Evolutionary conservation across 2,113 vertebrate species (phyloP).

Genomic region (Myiopsitta monachus): DNA sequence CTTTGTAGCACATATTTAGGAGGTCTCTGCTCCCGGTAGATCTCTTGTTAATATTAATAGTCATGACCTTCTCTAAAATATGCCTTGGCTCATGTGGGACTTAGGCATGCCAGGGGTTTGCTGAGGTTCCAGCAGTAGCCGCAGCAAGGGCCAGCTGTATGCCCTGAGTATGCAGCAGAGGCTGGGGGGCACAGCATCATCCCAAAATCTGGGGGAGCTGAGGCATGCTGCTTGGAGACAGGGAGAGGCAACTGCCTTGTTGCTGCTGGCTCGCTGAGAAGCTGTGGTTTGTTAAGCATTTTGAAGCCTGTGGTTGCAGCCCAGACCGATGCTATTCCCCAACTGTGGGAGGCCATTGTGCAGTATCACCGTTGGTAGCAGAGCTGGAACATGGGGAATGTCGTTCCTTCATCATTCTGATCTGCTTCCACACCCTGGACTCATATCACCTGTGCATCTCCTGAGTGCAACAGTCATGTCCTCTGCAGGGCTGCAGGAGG

Average conservation of each 20-base stretch:
- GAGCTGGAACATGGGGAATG: neutral
- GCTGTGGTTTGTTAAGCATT: neutral
- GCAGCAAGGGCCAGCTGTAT: accelerated
- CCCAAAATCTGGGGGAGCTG: accelerated
- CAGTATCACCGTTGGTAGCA: accelerated
- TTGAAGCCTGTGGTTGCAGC: accelerated
- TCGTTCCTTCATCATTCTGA: neutral
- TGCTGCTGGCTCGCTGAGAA: neutral
- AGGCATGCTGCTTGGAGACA: neutral
- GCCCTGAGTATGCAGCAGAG: accelerated
- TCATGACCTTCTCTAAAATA: slow-evolving; percentile 17
- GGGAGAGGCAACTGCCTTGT: neutral
- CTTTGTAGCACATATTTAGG: neutral
- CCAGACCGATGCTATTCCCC: neutral
- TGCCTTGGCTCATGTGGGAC: neutral
- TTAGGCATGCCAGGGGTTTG: neutral
- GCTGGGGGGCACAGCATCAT: accelerated
- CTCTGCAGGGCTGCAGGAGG: neutral
- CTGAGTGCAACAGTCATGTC: accelerated
- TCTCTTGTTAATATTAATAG: slow-evolving; percentile 38
- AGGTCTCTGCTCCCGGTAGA: neutral
- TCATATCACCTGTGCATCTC: accelerated
- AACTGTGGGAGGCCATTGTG: neutral
- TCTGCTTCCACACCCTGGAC: neutral
- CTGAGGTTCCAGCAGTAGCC: neutral